Base-by-base conservation (phyloP, 2,888 invertebrate genomes). In the Camponotus fellah region DNA sequence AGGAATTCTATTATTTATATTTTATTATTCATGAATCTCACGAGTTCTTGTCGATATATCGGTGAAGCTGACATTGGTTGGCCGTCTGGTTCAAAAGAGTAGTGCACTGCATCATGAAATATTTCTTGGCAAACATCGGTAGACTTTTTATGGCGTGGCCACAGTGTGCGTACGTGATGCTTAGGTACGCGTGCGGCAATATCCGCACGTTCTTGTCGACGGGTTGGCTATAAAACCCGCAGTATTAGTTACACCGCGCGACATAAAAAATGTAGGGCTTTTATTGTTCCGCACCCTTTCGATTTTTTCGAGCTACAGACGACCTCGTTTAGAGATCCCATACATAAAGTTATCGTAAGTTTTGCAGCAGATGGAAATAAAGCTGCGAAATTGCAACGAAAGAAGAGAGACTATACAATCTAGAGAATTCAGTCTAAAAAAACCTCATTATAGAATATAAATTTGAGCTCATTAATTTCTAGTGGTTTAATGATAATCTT, bases 261-360 rank as follows among this genome's bases (percentile, higher is more conserved):
- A 82, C 88, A 91, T 93, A 90, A 94, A 94, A 92, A 92, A 93
- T 92, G 91, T 88, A 93, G 83, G 85, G 75, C 34, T 40, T 12
- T 69, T 46, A 86, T 89, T 85, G 88, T 89, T 71, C 82, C 75
- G 9, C 17, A 46, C 21, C 37, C 21, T 58, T 26, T 46, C 58
- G 68, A 79, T 62, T 62, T 65, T 76, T 65, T 60, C 34, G 58
- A 21, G 32, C 46, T 53, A 56, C 53, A 43, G 69, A 77, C 43
- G 40, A 77, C 58, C 32, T 56, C 26, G 37, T 40, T 32, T 65
- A 82, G 58, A 83, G 83, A 86, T 86, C 74, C 74, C 83, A 72
- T 87, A 83, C 76, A 84, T 71, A 85, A 82, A 85, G 83, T 85
- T 86, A 83, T 84, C 66, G 68, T 60, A 65, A 10, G 34, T n/a